Evolutionary conservation across 2,888 invertebrate genomes (phyloP), one percentile per base, ranked within the genome.

Genomic region (Mythimna vitellina): DNA sequence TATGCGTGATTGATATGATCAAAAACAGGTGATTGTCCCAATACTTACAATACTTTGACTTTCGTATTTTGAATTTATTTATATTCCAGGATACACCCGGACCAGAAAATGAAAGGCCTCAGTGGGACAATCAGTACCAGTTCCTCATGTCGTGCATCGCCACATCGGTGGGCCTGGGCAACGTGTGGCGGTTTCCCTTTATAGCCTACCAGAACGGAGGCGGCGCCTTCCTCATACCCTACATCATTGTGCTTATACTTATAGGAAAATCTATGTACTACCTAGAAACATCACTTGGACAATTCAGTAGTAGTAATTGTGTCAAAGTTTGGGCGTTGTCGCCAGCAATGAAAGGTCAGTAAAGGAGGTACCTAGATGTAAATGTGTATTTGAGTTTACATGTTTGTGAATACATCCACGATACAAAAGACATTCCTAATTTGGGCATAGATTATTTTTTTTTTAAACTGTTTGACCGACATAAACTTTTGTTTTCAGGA

Each of bases 251-350:
- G 3, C 93, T 98, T 29, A 89, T 97, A 54, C 88, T 98, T 60
- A 97, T 98, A 78, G 98, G 98, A 68, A 97, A 98, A 85, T 98
- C 98, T 0, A 97, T 99, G 95, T 98, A 98, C 90, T 98, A 98
- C 87, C 93, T 99, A 89, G 99, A 99, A 94, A 97, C 98, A 92
- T 96, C 97, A 1, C 93, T 99, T 10, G 99, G 99, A 7, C 99
- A 99, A 92, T 99, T 98, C 89, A 97, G 97, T 68, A 98, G 97
- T 83, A 97, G 97, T 87, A 98, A 98, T 70, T 97, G 98, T 58
- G 97, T 98, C 1, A 98, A 97, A 91, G 97, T 98, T 61, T 97
- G 97, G 97, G 93, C 96, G 4, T 86, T 97, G 14, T 95, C 96
- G 53, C 98, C 99, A 3, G 97, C 97, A 0, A 97, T 98, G 93